Conservation (phyloP, 2,113 vertebrate species). For the Myrmophylax atrothorax region DNA sequence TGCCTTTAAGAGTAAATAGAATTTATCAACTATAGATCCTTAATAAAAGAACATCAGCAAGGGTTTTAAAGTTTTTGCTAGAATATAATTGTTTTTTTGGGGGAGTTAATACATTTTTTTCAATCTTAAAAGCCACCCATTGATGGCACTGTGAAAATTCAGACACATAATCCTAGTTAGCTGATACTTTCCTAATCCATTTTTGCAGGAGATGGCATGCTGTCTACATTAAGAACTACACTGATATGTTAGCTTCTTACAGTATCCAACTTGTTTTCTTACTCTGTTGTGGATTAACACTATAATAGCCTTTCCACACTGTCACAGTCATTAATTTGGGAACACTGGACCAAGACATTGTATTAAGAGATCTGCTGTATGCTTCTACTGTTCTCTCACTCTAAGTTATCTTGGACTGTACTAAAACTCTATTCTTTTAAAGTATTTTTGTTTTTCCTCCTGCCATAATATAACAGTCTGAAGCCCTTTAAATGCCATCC, state of each 20-base stretch:
- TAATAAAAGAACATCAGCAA: background rate
- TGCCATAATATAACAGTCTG: background rate
- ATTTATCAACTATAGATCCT: background rate
- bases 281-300: background rate
- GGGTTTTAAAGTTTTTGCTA: background rate
- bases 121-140: background rate
- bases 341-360: background rate
- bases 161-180: background rate
- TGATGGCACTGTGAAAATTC: background rate
- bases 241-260: background rate
- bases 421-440: background rate
- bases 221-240: background rate
- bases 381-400: background rate
- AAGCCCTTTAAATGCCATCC: background rate
- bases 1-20: background rate
- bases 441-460: background rate
- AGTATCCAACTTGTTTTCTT: background rate
- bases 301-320: background rate
- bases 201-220: background rate
- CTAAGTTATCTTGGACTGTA: background rate
- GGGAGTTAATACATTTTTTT: background rate
- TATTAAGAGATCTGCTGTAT: background rate
- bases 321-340: background rate
- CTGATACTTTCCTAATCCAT: background rate
- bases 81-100: background rate